phyloP scores from a whole-genome alignment of 2,797 vertebrate species.

The Acanthornis magna region DNA sequence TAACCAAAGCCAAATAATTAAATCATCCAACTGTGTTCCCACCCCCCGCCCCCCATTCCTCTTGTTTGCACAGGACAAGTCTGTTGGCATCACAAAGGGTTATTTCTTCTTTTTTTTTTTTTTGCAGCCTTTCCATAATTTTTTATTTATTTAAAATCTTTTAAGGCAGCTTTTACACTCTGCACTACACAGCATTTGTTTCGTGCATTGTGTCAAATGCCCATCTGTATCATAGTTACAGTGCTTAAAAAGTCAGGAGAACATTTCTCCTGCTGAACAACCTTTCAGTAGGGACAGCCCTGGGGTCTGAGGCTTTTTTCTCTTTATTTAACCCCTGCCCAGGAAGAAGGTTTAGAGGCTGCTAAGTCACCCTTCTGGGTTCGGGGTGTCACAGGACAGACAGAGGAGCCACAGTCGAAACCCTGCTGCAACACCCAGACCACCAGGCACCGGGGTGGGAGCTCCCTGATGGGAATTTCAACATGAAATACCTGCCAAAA shows the following conservation, averaged over 20 bases:
- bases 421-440: neutral
- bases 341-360: neutral
- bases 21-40: neutral
- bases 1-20: neutral
- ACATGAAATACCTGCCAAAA: neutral
- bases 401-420: neutral
- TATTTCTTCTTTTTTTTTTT: neutral
- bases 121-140: neutral
- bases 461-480: neutral
- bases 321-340: neutral
- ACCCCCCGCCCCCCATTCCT: rapidly evolving
- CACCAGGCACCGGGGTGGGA: rapidly evolving
- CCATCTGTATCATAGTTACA: rapidly evolving
- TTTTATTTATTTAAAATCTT: neutral
- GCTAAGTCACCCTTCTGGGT: neutral
- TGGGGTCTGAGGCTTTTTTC: neutral
- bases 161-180: neutral
- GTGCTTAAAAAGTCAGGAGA: neutral
- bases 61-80: neutral
- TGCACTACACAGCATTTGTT: neutral
- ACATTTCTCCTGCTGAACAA: neutral
- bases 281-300: neutral
- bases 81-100: neutral
- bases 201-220: neutral
- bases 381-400: rapidly evolving